Conservation (phyloP, 2,797 vertebrate species). For the Petrocephalus schoutedeni region DNA sequence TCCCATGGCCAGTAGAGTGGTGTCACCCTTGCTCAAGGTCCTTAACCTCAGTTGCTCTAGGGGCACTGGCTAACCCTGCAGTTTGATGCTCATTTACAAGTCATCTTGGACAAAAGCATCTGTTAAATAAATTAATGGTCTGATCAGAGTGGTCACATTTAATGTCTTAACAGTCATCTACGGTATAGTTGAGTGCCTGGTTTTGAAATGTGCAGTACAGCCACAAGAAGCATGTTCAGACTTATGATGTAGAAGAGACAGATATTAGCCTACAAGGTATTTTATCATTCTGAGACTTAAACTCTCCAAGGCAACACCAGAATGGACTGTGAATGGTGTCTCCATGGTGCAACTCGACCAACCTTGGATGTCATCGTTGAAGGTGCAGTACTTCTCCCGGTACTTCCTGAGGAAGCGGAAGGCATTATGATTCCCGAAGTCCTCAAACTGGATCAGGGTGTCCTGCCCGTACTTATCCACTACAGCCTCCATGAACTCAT, state of each 20-base stretch:
- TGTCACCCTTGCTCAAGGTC: neutral
- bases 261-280: neutral
- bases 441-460: slow-evolving; percentile 95
- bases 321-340: neutral
- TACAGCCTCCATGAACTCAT: slow-evolving; percentile 96
- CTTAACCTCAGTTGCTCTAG: neutral
- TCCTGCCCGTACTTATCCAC: slow-evolving; percentile 88
- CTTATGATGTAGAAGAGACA: neutral
- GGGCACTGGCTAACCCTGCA: neutral
- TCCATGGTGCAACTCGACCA: neutral
- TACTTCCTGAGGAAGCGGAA: slow-evolving; percentile 91
- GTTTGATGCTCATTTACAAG: neutral
- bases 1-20: neutral
- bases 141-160: neutral
- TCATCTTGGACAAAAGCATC: neutral
- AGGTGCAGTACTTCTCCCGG: slow-evolving; percentile 91
- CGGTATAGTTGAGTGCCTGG: neutral
- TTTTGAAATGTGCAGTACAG: neutral
- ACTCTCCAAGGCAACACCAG: neutral
- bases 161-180: neutral
- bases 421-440: slow-evolving; percentile 97
- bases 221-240: neutral
- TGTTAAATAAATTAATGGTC: neutral
- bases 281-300: neutral
- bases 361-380: slow-evolving; percentile 99